Evolutionary conservation across 2,113 vertebrate species (phyloP).

Genomic region (Delphinapterus leucas): DNA sequence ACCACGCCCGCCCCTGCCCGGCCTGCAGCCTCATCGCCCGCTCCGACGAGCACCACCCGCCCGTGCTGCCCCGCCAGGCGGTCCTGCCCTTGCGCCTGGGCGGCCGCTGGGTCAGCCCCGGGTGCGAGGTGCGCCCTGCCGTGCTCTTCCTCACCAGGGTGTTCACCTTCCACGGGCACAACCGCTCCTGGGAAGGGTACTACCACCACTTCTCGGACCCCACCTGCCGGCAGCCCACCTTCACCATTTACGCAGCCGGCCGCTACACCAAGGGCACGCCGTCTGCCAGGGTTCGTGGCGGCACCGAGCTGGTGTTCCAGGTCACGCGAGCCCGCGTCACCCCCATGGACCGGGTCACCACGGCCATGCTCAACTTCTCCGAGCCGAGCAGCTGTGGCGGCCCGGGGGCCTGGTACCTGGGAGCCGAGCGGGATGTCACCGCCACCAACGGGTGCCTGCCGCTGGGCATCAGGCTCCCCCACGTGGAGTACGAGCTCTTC

Average conservation of each 20-base stretch:
- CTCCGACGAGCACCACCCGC: slow-evolving; percentile 87
- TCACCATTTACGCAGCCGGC: slow-evolving; percentile 88
- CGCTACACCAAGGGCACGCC: slow-evolving; percentile 85
- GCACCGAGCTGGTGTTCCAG: slow-evolving; percentile 89
- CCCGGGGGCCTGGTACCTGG: slow-evolving; percentile 82
- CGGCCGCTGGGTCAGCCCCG: slow-evolving; percentile 89
- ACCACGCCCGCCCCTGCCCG: slow-evolving; percentile 89
- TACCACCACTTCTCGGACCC: slow-evolving; percentile 92
- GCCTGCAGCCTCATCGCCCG: slow-evolving; percentile 87
- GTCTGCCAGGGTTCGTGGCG: slow-evolving; percentile 83
- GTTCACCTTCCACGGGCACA: slow-evolving; percentile 85
- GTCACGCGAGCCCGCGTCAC: slow-evolving; percentile 87
- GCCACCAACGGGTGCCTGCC: slow-evolving; percentile 87
- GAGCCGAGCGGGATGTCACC: slow-evolving; percentile 89
- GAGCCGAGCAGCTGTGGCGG: slow-evolving; percentile 86
- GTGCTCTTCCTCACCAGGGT: slow-evolving; percentile 92
- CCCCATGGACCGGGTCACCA: slow-evolving; percentile 81
- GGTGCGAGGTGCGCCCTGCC: slow-evolving; percentile 88
- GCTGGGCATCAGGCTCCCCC: slow-evolving; percentile 91
- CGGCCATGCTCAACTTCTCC: slow-evolving; percentile 85
- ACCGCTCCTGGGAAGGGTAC: slow-evolving; percentile 88
- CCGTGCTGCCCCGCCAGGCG: slow-evolving; percentile 77
- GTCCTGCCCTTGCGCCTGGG: slow-evolving; percentile 80
- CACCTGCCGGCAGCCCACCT: slow-evolving; percentile 86
- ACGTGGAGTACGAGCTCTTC: slow-evolving; percentile 93